Evolutionary conservation across 2,797 vertebrate species (phyloP).

Genomic region (Prionace glauca): DNA sequence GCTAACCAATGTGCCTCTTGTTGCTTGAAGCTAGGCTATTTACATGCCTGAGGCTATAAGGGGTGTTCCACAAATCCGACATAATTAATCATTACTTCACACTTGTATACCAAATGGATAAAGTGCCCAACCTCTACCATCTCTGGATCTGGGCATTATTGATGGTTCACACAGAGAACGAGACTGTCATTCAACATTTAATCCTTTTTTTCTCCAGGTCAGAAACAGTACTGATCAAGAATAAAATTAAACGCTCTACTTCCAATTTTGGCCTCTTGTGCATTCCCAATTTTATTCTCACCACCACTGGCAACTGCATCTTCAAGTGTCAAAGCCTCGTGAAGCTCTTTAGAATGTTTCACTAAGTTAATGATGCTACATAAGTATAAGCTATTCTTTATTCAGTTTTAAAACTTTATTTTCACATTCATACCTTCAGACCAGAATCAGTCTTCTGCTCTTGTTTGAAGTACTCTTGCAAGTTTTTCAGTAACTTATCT

Average conservation of each 20-base stretch:
- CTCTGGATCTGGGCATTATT: background rate
- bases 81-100: background rate
- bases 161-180: background rate
- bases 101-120: too few relatives aligned
- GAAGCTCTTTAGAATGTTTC: background rate
- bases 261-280: background rate
- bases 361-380: background rate
- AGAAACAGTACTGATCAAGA: background rate
- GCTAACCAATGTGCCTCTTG: too few relatives aligned
- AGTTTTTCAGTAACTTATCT: background rate
- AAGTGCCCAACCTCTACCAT: background rate
- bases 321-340: background rate
- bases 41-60: background rate
- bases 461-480: conserved; percentile 5
- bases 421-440: background rate
- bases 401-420: background rate
- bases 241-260: background rate
- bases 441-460: background rate
- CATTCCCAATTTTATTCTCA: background rate
- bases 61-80: background rate
- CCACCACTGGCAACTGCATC: background rate
- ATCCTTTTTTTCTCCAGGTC: background rate
- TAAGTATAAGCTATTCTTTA: background rate
- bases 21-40: too few relatives aligned
- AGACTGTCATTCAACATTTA: background rate